Evolutionary conservation across 2,113 vertebrate species (phyloP), one percentile per base, ranked within the genome.

Genomic region (Chamaetylas fuelleborni): DNA sequence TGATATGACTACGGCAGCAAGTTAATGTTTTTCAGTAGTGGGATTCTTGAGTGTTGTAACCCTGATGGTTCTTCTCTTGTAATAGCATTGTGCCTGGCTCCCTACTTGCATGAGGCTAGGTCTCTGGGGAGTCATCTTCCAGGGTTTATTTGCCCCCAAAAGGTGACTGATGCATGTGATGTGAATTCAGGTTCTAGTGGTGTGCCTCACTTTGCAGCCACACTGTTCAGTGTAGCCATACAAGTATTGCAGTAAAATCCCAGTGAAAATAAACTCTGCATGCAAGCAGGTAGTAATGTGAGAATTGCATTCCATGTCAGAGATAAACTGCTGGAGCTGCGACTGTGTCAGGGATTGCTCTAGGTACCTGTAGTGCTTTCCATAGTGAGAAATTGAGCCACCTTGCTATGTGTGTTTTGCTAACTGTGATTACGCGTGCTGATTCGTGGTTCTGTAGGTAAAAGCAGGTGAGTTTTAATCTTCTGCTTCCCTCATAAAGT

Each of bases 351-450:
- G 28, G n/a, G 20, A 42, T 57, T 88, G 31, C 4, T 82, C 57
- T 69, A 34, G 18, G 50, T 56, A 51, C 14, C 85, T 74, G 19
- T 25, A 28, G 43, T 60, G 43, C 36, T 45, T 5, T 9, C 47
- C 26, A 2, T 56, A 14, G 25, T 71, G 22, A 60, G 61, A 79
- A 91, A 65, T 31, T 36, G 60, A 91, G 81, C 65, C 26, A 4
- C 69, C 45, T 72, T 81, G 51, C 29, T 22, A 4, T 29, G 18
- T 74, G 29, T 90, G 45, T 82, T 69, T 85, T 95, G 85, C 50
- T 86, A 43, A 64, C 88, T 0, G 0, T 69, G 71, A 80, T 6
- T 80, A 42, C 19, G 25, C 0, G 0, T 69, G 47, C 42, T 62
- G 58, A 12, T 77, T 53, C 22, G n/a, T 57, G 29, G 16, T 77